Conservation (phyloP, 2,888 invertebrate species). For the Mesorhabditis spiculigera region DNA sequence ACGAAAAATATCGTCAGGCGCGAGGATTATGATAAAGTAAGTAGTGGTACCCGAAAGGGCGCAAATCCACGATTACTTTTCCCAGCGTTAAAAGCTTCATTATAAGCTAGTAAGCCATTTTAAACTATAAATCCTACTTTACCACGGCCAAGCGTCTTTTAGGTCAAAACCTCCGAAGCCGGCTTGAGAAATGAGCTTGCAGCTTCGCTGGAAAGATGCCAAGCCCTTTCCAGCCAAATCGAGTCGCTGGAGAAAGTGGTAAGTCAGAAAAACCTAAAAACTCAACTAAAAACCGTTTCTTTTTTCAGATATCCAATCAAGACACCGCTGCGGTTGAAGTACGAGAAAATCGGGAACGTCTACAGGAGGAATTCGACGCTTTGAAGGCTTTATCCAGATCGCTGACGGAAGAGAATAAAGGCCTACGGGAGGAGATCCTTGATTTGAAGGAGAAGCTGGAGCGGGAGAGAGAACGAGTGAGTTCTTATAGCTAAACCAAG, state of each 20-base stretch:
- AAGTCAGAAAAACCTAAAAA: not conserved
- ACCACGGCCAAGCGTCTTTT: not conserved
- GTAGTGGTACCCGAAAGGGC: not conserved
- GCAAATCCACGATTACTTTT: no score
- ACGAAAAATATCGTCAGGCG: conserved; percentile 1
- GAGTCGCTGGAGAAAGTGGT: not conserved
- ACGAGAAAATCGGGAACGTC: not conserved
- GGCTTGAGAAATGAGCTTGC: not conserved
- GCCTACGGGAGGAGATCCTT: conserved; percentile 1
- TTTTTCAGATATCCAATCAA: not conserved
- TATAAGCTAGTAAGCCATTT: no score
- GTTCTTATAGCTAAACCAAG: no score
- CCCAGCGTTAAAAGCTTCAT: no score
- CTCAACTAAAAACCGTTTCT: no score
- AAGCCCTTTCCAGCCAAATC: not conserved
- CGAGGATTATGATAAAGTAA: conserved; percentile 1
- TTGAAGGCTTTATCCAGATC: not conserved
- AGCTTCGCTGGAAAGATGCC: not conserved
- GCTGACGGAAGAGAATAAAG: conserved; percentile 1
- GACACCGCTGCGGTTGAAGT: not conserved
- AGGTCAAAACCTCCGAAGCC: not conserved
- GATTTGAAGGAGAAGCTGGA: not conserved
- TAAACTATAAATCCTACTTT: not conserved
- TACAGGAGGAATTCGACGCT: not conserved
- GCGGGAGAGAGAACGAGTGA: not conserved